phyloP scores from a whole-genome alignment of 1,140 invertebrate species.

The Lineus longissimus region DNA sequence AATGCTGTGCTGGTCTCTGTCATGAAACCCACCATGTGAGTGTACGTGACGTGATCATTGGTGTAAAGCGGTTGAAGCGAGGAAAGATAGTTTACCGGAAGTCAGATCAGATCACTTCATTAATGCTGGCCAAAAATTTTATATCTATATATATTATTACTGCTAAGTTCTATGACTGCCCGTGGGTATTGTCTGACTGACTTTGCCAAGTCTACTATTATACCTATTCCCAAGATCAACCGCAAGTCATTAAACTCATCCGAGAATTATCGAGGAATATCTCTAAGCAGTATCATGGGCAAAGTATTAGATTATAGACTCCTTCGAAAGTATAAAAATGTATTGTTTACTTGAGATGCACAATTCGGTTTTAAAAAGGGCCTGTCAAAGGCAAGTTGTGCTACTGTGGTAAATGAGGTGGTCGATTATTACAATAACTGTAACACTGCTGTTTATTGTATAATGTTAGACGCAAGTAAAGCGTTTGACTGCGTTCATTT shows the following conservation, averaged over 20 bases:
- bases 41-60: no score
- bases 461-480: neutral
- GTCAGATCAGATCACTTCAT: no score
- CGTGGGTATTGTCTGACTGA: no score
- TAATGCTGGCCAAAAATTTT: no score
- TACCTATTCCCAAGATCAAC: neutral
- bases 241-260: neutral
- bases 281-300: neutral
- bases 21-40: no score
- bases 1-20: no score
- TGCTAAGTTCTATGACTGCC: no score
- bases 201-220: no score
- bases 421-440: conserved; percentile 2
- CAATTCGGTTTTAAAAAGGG: conserved; percentile 2
- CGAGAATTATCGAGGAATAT: neutral
- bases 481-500: conserved; percentile 1
- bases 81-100: no score
- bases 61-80: no score
- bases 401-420: neutral
- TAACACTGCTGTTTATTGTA: neutral
- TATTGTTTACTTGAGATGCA: neutral
- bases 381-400: neutral
- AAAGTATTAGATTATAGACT: neutral
- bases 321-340: neutral
- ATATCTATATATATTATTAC: no score